Percentiles rank a stretch among this genome's conserved stretches.
phyloP scores from a whole-genome alignment of 2,113 vertebrate genomes.

The Mustelus asterias region DNA sequence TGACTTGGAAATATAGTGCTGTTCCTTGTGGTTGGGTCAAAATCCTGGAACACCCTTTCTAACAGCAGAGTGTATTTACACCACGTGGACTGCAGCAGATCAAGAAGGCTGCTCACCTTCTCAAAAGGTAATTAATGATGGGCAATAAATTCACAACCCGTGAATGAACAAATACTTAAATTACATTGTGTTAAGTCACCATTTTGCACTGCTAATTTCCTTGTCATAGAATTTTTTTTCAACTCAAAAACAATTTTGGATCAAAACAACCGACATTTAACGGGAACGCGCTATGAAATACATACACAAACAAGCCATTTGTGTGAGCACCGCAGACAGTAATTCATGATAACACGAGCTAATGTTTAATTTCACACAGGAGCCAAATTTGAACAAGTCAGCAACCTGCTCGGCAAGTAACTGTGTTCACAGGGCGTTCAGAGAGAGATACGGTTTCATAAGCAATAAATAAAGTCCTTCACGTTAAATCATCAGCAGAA shows the following conservation, averaged over 20 bases:
- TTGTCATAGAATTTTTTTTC: not conserved
- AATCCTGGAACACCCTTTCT: too few species aligned
- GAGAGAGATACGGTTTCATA: not conserved
- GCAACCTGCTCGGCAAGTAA: not conserved
- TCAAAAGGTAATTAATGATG: too few species aligned
- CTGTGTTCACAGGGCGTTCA: not conserved
- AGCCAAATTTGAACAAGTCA: not conserved
- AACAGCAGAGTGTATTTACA: too few species aligned
- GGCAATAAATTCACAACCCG: too few species aligned
- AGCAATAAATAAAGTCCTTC: not conserved
- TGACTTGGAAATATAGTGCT: too few species aligned
- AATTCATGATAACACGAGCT: not conserved
- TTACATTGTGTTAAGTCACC: not conserved
- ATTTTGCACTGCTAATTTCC: not conserved
- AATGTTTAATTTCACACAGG: conserved; percentile 25
- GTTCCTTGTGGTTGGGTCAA: too few species aligned
- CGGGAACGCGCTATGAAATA: not conserved
- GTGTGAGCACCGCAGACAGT: not conserved
- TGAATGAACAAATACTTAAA: not conserved
- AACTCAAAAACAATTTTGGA: not conserved
- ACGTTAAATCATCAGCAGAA: not conserved
- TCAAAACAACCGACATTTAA: not conserved
- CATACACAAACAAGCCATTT: not conserved
- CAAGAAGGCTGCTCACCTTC: too few species aligned
- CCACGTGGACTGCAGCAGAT: too few species aligned